phyloP scores from a whole-genome alignment of 1,140 invertebrate species.

The Drosophila ohnishii region DNA sequence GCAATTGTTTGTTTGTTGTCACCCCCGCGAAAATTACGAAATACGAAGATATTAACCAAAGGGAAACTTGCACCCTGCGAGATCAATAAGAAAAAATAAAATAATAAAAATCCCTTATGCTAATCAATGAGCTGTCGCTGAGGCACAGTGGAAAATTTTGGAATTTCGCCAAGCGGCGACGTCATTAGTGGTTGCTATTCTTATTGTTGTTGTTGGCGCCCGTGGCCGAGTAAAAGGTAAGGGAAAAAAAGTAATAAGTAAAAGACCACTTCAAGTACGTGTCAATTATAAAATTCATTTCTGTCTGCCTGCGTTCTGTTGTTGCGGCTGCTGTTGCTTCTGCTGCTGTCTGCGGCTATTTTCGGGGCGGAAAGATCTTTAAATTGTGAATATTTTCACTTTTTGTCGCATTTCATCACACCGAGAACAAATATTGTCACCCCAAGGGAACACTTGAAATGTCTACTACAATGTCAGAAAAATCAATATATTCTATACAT shows the following conservation, averaged over 20 bases:
- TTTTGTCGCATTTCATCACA: slow-evolving; percentile 31
- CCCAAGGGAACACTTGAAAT: neutral
- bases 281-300: slow-evolving; percentile 69
- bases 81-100: slow-evolving; percentile 6
- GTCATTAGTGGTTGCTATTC: slow-evolving; percentile 34
- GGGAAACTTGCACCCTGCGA: neutral
- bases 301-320: slow-evolving; percentile 8
- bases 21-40: slow-evolving; percentile 15
- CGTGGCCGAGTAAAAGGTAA: slow-evolving; percentile 48
- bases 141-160: slow-evolving; percentile 70
- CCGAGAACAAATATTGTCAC: slow-evolving; percentile 3
- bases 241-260: slow-evolving; percentile 43
- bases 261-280: slow-evolving; percentile 69
- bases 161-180: slow-evolving; percentile 42
- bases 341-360: slow-evolving; percentile 43
- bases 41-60: slow-evolving; percentile 5
- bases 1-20: slow-evolving; percentile 36
- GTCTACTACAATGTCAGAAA: neutral
- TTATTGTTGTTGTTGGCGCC: slow-evolving; percentile 28
- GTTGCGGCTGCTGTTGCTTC: slow-evolving; percentile 8
- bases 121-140: slow-evolving; percentile 58
- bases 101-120: slow-evolving; percentile 22
- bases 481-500: neutral
- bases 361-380: slow-evolving; percentile 44
- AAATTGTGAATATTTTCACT: slow-evolving; percentile 50